phyloP scores from a whole-genome alignment of 1,140 invertebrate species.

The Cylas formicarius region DNA sequence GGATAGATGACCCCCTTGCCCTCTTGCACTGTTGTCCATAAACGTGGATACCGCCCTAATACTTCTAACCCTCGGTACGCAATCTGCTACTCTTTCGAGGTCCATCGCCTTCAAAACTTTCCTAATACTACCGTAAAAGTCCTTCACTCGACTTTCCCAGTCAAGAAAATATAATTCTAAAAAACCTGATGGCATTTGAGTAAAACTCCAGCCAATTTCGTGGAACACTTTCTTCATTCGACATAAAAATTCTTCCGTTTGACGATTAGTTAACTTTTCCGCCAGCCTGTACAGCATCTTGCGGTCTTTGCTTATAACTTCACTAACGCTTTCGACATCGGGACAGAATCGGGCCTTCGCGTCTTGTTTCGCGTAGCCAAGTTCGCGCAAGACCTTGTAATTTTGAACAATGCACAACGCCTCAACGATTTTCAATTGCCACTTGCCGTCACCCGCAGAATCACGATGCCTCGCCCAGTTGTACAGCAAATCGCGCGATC shows the following conservation, averaged over 20 bases:
- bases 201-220: slow-evolving; percentile 12
- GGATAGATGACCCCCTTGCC: background rate
- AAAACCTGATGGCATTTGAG: slow-evolving; percentile 10
- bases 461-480: no score
- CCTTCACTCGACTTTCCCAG: slow-evolving; percentile 19
- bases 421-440: slow-evolving; percentile 30
- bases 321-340: no score
- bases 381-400: slow-evolving; percentile 24
- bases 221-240: slow-evolving; percentile 19
- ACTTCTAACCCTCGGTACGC: background rate
- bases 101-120: background rate
- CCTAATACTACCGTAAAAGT: background rate
- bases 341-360: no score
- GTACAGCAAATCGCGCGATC: no score
- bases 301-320: slow-evolving; percentile 23
- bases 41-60: background rate
- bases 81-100: background rate
- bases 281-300: slow-evolving; percentile 29
- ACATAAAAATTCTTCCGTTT: slow-evolving; percentile 23
- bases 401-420: slow-evolving; percentile 33
- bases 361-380: no score
- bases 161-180: slow-evolving; percentile 32
- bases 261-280: slow-evolving; percentile 22
- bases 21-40: background rate
- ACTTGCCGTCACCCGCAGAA: no score